A percentile compares a stretch with the other conserved stretches of the same genome.
These are phyloP conservation scores for Manacus vitellinus DNA, from an alignment of 2,113 vertebrate species.

Conservation along the genomic window DNA sequence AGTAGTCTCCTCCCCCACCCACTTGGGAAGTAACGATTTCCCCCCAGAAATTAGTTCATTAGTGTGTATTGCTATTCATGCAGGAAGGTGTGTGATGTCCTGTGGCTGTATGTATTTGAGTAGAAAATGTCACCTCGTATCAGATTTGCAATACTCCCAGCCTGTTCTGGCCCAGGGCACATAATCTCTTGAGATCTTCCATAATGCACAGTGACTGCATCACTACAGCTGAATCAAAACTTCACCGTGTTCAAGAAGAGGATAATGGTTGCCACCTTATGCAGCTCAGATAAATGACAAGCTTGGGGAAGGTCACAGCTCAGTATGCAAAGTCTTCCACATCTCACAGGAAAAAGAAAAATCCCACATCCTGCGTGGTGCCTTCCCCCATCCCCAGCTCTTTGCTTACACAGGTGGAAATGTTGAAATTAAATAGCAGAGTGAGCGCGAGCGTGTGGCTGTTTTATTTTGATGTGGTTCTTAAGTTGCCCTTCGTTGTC, in stretches of 20 bases:
- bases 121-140: constrained; percentile 53
- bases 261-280: not conserved
- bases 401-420: not conserved
- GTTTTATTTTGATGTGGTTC: not conserved
- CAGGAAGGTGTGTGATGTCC: constrained; percentile 26
- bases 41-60: constrained; percentile 29
- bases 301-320: constrained; percentile 26
- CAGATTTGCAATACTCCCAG: not conserved
- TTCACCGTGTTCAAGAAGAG: not conserved
- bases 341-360: not conserved
- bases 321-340: not conserved
- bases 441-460: not conserved
- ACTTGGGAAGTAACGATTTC: not conserved
- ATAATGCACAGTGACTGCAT: constrained; percentile 25
- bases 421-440: not conserved
- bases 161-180: constrained; percentile 2
- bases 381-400: not conserved
- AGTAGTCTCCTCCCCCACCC: not conserved
- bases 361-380: not conserved
- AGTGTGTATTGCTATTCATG: constrained; percentile 23
- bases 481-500: constrained; percentile 46
- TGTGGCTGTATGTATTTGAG: constrained; percentile 35
- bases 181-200: constrained; percentile 11
- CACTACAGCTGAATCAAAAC: not conserved
- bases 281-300: not conserved